A percentile compares a stretch with the other conserved stretches of the same genome.
phyloP scores from a whole-genome alignment of 2,113 vertebrate genomes.

The Barbus barbus region DNA sequence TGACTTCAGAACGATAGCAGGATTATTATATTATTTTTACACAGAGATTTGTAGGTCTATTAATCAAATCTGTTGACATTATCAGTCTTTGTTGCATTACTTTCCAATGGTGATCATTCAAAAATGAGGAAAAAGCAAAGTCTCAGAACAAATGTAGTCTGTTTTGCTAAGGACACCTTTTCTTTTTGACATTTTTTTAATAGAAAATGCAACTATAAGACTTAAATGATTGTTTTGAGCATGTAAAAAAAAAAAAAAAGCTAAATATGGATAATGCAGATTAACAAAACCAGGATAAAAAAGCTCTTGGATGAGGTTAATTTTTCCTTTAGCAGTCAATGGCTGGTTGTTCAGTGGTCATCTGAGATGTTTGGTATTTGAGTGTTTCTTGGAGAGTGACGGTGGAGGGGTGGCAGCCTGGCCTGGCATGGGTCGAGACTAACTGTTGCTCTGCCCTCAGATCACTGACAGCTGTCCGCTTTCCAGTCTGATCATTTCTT shows the following conservation, averaged over 20 bases:
- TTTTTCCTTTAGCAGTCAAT: not conserved
- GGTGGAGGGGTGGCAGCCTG: not conserved
- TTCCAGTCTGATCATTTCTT: constrained; percentile 39
- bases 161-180: not conserved
- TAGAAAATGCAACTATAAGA: too few species aligned
- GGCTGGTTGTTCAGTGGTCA: not conserved
- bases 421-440: not conserved
- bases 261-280: not conserved
- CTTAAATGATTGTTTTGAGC: not conserved
- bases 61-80: not conserved
- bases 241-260: not conserved
- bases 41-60: not conserved
- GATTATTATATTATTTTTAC: not conserved
- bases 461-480: constrained; percentile 47
- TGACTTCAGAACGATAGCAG: not conserved
- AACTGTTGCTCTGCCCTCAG: constrained; percentile 7
- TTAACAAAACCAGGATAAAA: too few species aligned
- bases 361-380: not conserved
- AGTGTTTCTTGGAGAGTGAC: constrained; percentile 26
- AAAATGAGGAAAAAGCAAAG: not conserved
- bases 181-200: too few species aligned
- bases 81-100: not conserved
- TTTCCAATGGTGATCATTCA: not conserved
- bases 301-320: too few species aligned
- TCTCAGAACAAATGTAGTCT: too few species aligned